Conservation (phyloP, 1,140 invertebrate genomes). For the Ostrea denselamellosa region DNA sequence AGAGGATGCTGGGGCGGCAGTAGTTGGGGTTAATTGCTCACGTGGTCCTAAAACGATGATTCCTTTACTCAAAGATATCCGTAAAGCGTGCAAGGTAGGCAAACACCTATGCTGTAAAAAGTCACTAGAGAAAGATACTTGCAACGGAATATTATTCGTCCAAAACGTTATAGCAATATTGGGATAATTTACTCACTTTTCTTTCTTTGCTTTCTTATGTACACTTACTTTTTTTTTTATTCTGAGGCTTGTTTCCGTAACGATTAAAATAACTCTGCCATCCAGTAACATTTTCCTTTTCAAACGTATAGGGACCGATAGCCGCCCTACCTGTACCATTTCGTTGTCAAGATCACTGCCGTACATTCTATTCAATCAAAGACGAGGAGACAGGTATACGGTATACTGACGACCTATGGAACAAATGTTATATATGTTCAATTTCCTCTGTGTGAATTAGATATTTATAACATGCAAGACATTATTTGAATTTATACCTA, state of each 20-base stretch:
- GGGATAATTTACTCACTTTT: too few species aligned
- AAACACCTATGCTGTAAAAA: background rate
- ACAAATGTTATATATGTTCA: background rate
- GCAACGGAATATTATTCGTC: too few species aligned
- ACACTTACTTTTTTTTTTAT: too few species aligned
- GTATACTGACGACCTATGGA: too few species aligned
- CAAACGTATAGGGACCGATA: conserved; percentile 65
- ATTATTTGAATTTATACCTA: background rate
- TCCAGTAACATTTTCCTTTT: too few species aligned
- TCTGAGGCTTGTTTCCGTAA: too few species aligned
- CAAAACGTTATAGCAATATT: too few species aligned
- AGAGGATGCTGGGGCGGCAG: conserved; percentile 70
- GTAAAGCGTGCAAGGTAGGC: conserved; percentile 67
- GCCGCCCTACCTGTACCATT: conserved; percentile 70
- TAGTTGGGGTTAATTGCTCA: conserved; percentile 74
- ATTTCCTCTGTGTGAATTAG: background rate
- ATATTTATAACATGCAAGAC: background rate
- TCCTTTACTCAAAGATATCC: conserved; percentile 62
- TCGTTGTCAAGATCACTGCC: conserved; percentile 54
- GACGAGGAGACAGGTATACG: conserved; percentile 62
- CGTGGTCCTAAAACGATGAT: conserved; percentile 71
- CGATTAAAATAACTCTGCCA: too few species aligned
- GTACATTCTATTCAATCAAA: conserved; percentile 63
- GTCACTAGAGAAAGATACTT: too few species aligned
- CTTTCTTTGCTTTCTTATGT: too few species aligned